Percentiles rank a stretch among this genome's conserved stretches.
Evolutionary conservation across 2,113 vertebrate genomes (phyloP).

Genomic region (Ahaetulla prasina): DNA sequence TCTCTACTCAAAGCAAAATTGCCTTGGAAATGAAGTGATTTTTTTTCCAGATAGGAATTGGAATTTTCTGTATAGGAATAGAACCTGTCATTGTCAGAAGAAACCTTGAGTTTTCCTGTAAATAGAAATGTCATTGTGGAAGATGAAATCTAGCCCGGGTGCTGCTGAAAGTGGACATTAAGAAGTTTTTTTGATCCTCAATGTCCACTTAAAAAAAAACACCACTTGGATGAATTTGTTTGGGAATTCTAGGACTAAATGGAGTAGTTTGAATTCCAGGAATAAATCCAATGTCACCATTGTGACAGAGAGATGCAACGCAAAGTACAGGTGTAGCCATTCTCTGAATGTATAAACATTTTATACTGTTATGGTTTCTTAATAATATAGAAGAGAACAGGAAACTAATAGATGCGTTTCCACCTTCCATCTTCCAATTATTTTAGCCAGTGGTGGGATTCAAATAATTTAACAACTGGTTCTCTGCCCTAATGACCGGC

Average conservation of each 20-base stretch:
- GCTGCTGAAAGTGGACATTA: background rate
- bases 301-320: background rate
- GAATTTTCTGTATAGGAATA: background rate
- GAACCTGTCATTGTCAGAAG: fast-evolving
- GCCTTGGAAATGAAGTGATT: constrained; percentile 20
- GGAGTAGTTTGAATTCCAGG: background rate
- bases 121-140: background rate
- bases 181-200: background rate
- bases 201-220: background rate
- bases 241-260: background rate
- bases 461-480: too few species aligned
- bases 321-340: background rate
- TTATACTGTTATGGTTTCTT: background rate
- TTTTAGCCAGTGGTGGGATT: too few species aligned
- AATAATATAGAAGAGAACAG: background rate
- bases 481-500: too few species aligned
- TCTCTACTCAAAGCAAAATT: constrained; percentile 26
- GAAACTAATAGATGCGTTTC: background rate
- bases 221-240: background rate
- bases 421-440: background rate
- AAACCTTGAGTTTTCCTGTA: background rate
- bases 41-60: constrained; percentile 12
- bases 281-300: background rate
- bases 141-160: background rate
- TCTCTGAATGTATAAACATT: too few species aligned